phyloP scores from a whole-genome alignment of 2,797 vertebrate species.

The Chrosomus eos region DNA sequence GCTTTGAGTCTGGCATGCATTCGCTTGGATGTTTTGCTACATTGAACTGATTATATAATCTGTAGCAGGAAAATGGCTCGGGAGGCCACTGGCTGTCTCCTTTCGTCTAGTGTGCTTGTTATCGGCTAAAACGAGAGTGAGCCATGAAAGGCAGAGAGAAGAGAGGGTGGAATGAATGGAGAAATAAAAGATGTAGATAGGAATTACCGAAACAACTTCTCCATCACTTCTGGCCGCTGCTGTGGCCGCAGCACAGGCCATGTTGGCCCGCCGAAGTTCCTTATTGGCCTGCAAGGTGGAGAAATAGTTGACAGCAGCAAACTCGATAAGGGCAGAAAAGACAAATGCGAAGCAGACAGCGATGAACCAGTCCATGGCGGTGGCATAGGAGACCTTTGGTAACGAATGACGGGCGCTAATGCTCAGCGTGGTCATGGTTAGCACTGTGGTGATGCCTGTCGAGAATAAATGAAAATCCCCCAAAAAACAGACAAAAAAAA shows the following conservation, averaged over 20 bases:
- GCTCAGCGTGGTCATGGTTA: slow-evolving; percentile 95
- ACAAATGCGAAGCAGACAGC: slow-evolving; percentile 97
- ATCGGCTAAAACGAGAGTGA: slow-evolving; percentile 60
- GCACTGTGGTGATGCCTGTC: slow-evolving; percentile 92
- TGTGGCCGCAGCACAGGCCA: slow-evolving; percentile 68
- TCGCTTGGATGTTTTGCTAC: slow-evolving; percentile 74
- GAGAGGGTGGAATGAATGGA: neutral
- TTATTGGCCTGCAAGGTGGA: slow-evolving; percentile 91
- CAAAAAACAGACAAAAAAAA: neutral
- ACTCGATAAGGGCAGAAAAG: slow-evolving; percentile 95
- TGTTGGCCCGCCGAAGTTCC: slow-evolving; percentile 81
- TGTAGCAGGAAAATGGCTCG: slow-evolving; percentile 61
- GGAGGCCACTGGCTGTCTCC: slow-evolving; percentile 74
- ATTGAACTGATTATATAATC: slow-evolving; percentile 78
- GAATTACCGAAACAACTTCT: slow-evolving; percentile 85
- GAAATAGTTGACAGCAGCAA: slow-evolving; percentile 97
- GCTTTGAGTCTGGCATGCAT: slow-evolving; percentile 70
- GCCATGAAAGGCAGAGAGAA: slow-evolving; percentile 7
- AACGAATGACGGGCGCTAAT: slow-evolving; percentile 94
- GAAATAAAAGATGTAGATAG: neutral
- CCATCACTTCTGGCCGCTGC: slow-evolving; percentile 75
- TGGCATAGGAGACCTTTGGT: slow-evolving; percentile 95
- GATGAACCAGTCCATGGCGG: slow-evolving; percentile 98
- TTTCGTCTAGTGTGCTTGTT: slow-evolving; percentile 71
- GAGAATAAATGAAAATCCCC: neutral